Percentiles rank a stretch among this genome's conserved stretches.
Evolutionary conservation across 2,888 invertebrate genomes (phyloP).

Genomic region (Muscina levida): DNA sequence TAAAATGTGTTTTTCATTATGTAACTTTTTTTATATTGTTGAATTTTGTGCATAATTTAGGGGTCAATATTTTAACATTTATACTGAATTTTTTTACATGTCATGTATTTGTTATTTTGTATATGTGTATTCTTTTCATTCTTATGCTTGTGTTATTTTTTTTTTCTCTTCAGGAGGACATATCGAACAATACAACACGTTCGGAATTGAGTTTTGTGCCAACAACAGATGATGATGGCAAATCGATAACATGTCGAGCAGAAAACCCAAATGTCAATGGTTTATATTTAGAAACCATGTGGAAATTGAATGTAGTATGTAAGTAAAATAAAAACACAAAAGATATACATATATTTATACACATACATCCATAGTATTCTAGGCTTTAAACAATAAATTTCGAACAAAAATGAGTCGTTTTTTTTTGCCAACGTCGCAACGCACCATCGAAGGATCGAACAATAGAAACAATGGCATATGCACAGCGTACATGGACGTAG

Average conservation of each 20-base stretch:
- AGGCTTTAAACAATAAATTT: constrained; percentile 42
- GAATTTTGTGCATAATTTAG: not conserved
- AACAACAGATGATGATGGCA: constrained; percentile 93
- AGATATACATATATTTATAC: not conserved
- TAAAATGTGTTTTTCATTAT: not conserved
- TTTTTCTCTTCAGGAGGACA: constrained; percentile 84
- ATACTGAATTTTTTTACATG: not conserved
- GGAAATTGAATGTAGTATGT: constrained; percentile 95
- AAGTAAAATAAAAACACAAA: constrained; percentile 81
- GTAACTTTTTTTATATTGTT: not conserved
- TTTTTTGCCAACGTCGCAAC: constrained; percentile 15
- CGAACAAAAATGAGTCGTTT: not conserved
- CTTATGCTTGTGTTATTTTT: too few species aligned
- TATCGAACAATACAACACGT: constrained; percentile 89
- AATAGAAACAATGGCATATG: constrained; percentile 50
- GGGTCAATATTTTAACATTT: constrained; percentile 11
- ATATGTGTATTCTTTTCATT: constrained; percentile 1
- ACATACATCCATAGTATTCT: not conserved
- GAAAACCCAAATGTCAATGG: constrained; percentile 95
- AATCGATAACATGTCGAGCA: constrained; percentile 92
- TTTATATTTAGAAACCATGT: constrained; percentile 89
- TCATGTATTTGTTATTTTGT: not conserved
- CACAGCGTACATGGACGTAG: constrained; percentile 18
- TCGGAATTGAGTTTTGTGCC: constrained; percentile 94
- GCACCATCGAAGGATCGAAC: constrained; percentile 26